These are phyloP conservation scores for Globodera ellingtonae DNA, from an alignment of 1,140 invertebrate genomes.

Conservation along the genomic window DNA sequence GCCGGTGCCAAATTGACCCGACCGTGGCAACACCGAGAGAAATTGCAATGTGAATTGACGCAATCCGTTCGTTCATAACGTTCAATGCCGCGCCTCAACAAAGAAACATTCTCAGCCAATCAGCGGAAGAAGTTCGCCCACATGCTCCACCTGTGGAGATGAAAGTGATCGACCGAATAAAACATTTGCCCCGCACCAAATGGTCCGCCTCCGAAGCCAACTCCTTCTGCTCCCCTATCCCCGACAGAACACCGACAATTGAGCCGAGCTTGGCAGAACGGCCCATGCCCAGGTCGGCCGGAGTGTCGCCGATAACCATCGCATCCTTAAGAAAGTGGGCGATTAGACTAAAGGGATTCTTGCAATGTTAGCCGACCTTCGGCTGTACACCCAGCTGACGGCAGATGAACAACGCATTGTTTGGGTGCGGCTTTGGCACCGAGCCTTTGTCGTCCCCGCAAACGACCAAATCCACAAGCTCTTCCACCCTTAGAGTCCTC, in stretches of 20 bases:
- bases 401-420: constrained; percentile 68
- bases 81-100: not conserved
- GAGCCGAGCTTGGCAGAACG: constrained; percentile 65
- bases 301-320: constrained; percentile 69
- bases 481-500: constrained; percentile 58
- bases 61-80: not conserved
- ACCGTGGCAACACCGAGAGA: no score
- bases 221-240: constrained; percentile 59
- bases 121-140: constrained; percentile 55
- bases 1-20: no score
- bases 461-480: constrained; percentile 66
- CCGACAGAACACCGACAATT: constrained; percentile 68
- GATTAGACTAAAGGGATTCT: constrained; percentile 51
- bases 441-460: constrained; percentile 68
- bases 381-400: constrained; percentile 66
- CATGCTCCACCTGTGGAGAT: constrained; percentile 49
- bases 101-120: constrained; percentile 14
- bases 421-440: constrained; percentile 67
- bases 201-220: constrained; percentile 59
- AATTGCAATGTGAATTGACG: not conserved
- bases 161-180: not conserved
- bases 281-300: constrained; percentile 68
- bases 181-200: constrained; percentile 40
- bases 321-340: constrained; percentile 65
- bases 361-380: constrained; percentile 32